Evolutionary conservation across 2,888 invertebrate genomes (phyloP).

Genomic region (Eupithecia subfuscata): DNA sequence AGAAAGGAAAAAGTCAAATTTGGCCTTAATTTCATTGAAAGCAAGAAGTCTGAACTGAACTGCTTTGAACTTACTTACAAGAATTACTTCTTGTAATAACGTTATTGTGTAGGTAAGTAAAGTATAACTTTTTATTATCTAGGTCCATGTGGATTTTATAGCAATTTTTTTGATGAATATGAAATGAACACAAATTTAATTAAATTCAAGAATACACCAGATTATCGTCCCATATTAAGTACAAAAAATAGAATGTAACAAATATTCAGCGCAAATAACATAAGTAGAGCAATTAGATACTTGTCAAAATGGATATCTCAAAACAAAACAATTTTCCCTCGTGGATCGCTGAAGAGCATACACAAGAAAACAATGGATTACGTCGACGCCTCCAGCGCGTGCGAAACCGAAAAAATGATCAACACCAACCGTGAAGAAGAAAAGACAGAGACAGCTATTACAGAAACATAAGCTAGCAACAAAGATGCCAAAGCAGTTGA

Average conservation of each 20-base stretch:
- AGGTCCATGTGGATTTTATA: neutral
- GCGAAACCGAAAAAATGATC: slow-evolving; percentile 73
- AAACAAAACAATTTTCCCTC: slow-evolving; percentile 39
- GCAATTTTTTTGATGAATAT: no score
- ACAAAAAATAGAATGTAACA: neutral
- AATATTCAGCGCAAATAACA: neutral
- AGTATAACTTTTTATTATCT: neutral
- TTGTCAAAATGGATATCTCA: slow-evolving; percentile 43
- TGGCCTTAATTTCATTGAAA: slow-evolving; percentile 23
- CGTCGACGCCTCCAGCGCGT: slow-evolving; percentile 72
- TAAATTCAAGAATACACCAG: neutral
- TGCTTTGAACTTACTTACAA: neutral
- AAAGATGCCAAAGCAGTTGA: slow-evolving; percentile 58
- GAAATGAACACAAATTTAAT: no score
- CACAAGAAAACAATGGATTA: slow-evolving; percentile 74
- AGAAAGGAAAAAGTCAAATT: slow-evolving; percentile 24
- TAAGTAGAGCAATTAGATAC: slow-evolving; percentile 12
- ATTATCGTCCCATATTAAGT: neutral
- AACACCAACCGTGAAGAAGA: slow-evolving; percentile 68
- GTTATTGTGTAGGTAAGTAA: neutral
- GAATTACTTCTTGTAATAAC: neutral
- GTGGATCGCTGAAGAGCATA: slow-evolving; percentile 51
- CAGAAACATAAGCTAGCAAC: slow-evolving; percentile 51
- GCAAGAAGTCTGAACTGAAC: slow-evolving; percentile 18
- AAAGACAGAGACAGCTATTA: slow-evolving; percentile 62